phyloP scores from a whole-genome alignment of 2,113 vertebrate species.

The Tricholaema leucomelas region DNA sequence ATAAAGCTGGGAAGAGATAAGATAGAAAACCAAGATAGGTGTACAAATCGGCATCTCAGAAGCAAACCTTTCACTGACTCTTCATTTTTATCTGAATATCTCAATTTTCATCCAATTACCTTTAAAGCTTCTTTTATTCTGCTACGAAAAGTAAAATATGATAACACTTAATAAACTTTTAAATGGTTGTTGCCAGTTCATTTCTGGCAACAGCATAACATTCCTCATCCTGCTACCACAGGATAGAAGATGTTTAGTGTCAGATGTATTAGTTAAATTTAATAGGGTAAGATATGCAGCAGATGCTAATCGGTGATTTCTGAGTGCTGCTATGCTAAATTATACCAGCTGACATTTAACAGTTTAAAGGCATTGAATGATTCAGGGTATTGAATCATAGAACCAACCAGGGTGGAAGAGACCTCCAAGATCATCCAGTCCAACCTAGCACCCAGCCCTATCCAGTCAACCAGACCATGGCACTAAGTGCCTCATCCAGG shows the following conservation, averaged over 20 bases:
- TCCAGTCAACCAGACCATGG: no score
- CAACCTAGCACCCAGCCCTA: no score
- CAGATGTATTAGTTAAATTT: neutral
- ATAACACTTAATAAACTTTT: neutral
- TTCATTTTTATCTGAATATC: neutral
- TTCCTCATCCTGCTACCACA: neutral
- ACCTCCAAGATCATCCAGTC: no score
- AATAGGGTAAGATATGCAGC: neutral
- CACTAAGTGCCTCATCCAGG: no score
- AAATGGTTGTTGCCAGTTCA: neutral
- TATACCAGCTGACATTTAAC: neutral
- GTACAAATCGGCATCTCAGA: neutral
- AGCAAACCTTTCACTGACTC: neutral
- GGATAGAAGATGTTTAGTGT: neutral
- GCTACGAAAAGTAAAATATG: neutral
- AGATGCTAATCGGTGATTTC: conserved; percentile 21
- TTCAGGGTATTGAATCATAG: conserved; percentile 8
- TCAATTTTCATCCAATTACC: neutral
- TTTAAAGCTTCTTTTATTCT: neutral
- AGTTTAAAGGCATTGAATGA: neutral
- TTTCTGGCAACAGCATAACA: neutral
- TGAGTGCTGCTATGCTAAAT: neutral
- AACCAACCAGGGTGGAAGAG: no score
- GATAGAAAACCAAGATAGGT: neutral
- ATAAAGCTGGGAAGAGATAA: neutral